A percentile compares a stretch with the other conserved stretches of the same genome.
phyloP scores from a whole-genome alignment of 1,140 invertebrate species.

The Zaprionus ornatus region DNA sequence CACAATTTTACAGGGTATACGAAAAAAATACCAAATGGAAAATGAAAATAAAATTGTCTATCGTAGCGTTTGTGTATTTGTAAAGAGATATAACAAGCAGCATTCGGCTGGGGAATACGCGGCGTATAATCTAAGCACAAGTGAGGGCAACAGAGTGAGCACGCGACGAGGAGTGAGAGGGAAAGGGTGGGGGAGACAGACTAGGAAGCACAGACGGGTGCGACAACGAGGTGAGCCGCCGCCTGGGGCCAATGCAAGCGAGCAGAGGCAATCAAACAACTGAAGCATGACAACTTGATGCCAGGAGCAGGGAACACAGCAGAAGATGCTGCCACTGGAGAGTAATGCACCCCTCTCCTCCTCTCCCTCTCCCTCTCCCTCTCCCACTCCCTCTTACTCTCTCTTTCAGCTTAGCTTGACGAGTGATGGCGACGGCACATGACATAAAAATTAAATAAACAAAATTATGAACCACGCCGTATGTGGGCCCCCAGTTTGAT shows the following conservation, averaged over 20 bases:
- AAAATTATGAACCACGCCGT: conserved; percentile 75
- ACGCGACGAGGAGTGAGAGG: background rate
- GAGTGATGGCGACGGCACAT: conserved; percentile 71
- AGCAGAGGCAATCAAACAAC: conserved; percentile 81
- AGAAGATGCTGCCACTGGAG: conserved; percentile 52
- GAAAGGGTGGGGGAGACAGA: background rate
- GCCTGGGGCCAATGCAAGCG: conserved; percentile 69
- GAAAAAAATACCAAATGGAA: conserved; percentile 60
- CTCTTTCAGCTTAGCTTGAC: conserved; percentile 27
- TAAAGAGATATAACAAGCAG: conserved; percentile 52
- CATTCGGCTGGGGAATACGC: conserved; percentile 56
- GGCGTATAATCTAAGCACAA: conserved; percentile 48
- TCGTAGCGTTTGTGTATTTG: conserved; percentile 26
- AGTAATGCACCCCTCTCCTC: conserved; percentile 8
- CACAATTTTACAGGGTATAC: conserved; percentile 12
- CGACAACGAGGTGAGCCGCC: conserved; percentile 48
- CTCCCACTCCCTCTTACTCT: too few species aligned
- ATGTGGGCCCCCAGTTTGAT: conserved; percentile 60
- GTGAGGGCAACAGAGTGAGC: background rate
- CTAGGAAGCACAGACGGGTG: background rate
- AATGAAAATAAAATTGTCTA: conserved; percentile 81
- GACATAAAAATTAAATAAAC: conserved; percentile 82
- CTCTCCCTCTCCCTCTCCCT: background rate
- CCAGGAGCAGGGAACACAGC: conserved; percentile 36
- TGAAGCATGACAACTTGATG: conserved; percentile 81